Base-by-base conservation (phyloP, 2,113 vertebrate genomes). In the Sporophila hypoxantha region DNA sequence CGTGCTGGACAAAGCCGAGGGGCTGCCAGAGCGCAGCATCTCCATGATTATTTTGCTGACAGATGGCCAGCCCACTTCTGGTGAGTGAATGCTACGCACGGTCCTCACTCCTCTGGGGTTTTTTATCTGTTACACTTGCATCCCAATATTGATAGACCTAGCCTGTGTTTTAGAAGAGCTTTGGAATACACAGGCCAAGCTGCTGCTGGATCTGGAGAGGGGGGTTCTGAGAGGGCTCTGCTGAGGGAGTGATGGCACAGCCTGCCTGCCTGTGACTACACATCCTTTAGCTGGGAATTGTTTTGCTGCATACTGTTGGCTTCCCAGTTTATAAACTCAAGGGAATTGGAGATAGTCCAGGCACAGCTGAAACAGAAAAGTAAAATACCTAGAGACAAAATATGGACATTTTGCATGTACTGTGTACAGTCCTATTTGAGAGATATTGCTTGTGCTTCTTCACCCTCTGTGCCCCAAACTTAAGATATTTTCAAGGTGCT, bases 31-130 rank as follows among this genome's bases (percentile, higher is more conserved):
- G 2, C 88, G 79, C 17, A 97, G 97, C 2, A 86, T 98, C 10
- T 98, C 98, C 36, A 97, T 99, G 90, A 95, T 99, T 20, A 98
- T 99, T 91, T 93, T 99, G 80, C 97, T 99, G 94, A 99, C 98
- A 2, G 99, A 99, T 6, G 99, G 99, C 57, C 97, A 99, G 76
- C 98, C 99, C 77, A 99, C 98, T 4, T 13, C 78, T 86, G 98
- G 99, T 98, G 91, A 90, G 87, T 68, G n/a, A 67, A 83, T 22
- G 17, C n/a, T 12, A 9, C 3, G 5, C 52, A 30, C 36, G n/a
- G 26, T 5, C 26, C 14, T 61, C 17, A 61, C 30, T 53, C 29
- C 25, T 14, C 21, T 52, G 29, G 10, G 10, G 4, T 36, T 52
- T 44, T 67, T 55, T 27, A 9, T 36, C 32, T 52, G 64, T 61